phyloP scores from a whole-genome alignment of 2,888 invertebrate genomes.

The Zootermopsis nevadensis region DNA sequence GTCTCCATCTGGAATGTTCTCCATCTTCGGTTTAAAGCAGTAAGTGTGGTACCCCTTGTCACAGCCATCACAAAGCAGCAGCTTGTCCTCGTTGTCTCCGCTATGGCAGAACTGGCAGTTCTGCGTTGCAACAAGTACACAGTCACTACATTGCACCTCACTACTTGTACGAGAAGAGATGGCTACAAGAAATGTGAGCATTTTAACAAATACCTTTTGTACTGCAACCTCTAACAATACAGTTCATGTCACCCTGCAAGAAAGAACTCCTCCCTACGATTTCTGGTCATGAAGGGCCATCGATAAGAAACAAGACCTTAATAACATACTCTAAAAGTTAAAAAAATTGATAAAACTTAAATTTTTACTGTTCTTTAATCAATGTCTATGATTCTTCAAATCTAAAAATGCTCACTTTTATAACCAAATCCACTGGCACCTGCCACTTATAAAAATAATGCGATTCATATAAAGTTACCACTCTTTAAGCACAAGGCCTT shows the following conservation, averaged over 20 bases:
- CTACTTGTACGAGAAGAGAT: neutral
- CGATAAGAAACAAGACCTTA: too few relatives aligned
- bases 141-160: neutral
- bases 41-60: constrained; percentile 99
- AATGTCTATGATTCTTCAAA: too few relatives aligned
- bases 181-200: neutral
- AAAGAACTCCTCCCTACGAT: too few relatives aligned
- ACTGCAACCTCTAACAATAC: too few relatives aligned
- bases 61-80: constrained; percentile 96
- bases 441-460: neutral
- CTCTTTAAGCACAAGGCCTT: neutral
- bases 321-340: too few relatives aligned
- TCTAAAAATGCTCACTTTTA: too few relatives aligned
- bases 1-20: constrained; percentile 96
- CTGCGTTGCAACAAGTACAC: constrained; percentile 65
- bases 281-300: too few relatives aligned
- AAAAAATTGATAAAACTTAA: too few relatives aligned
- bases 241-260: too few relatives aligned
- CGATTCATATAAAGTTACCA: constrained; percentile 1
- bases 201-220: neutral
- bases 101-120: constrained; percentile 97
- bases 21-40: constrained; percentile 97
- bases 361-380: too few relatives aligned
- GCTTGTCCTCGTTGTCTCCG: constrained; percentile 95
- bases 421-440: neutral